Percentiles rank a stretch among this genome's conserved stretches.
Evolutionary conservation across 2,888 invertebrate genomes (phyloP).

Genomic region (Pimpla rufipes): DNA sequence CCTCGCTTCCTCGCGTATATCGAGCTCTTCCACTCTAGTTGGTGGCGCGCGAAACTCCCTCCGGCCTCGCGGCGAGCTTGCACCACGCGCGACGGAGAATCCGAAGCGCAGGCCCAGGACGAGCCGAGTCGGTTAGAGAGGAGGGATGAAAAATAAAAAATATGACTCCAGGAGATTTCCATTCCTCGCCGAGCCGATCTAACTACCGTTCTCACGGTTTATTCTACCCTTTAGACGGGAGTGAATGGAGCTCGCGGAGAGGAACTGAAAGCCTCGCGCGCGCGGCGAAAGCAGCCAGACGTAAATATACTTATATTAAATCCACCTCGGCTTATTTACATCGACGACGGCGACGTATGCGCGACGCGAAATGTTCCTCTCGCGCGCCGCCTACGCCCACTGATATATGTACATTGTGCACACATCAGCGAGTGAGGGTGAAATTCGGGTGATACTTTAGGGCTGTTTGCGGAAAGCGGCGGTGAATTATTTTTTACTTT

Average conservation of each 20-base stretch:
- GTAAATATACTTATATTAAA: constrained; percentile 50
- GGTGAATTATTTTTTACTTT: too few species aligned
- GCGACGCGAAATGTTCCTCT: constrained; percentile 21
- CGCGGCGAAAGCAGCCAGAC: constrained; percentile 22
- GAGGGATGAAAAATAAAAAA: constrained; percentile 30
- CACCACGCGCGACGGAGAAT: constrained; percentile 25
- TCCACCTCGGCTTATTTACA: constrained; percentile 43
- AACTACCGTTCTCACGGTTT: constrained; percentile 57
- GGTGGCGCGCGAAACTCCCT: neutral
- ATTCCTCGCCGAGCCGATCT: constrained; percentile 45
- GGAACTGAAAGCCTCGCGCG: constrained; percentile 13
- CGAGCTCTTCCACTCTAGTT: constrained; percentile 55
- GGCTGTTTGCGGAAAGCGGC: too few species aligned
- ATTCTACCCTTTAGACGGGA: constrained; percentile 47
- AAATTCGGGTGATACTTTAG: too few species aligned
- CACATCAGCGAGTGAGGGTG: neutral
- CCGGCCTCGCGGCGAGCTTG: constrained; percentile 8
- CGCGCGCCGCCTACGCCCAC: neutral
- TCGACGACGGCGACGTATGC: constrained; percentile 20
- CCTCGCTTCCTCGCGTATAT: constrained; percentile 12
- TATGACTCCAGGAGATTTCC: constrained; percentile 40
- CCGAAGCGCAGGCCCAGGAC: neutral
- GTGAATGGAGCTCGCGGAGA: constrained; percentile 25
- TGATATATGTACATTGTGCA: constrained; percentile 20
- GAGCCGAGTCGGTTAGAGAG: constrained; percentile 6